Percentiles rank a stretch among this genome's conserved stretches.
phyloP scores from a whole-genome alignment of 2,888 invertebrate genomes.

The Drosophila austrosaltans region DNA sequence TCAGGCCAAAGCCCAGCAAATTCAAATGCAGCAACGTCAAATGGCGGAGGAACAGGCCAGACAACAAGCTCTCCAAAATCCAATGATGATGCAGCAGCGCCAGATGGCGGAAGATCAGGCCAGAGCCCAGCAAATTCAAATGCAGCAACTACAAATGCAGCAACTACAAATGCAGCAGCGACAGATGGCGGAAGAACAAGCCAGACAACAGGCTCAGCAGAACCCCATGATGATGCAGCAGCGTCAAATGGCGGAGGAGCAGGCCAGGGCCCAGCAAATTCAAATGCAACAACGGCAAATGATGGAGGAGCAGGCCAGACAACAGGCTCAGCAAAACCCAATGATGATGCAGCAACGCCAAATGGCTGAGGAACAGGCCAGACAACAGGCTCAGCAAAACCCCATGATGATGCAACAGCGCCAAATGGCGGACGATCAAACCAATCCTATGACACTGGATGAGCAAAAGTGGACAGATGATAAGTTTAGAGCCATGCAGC shows the following conservation, averaged over 20 bases:
- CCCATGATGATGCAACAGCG: conserved; percentile 11
- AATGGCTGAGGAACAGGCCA: conserved; percentile 27
- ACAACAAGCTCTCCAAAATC: conserved; percentile 23
- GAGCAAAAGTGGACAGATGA: conserved; percentile 42
- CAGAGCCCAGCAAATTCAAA: conserved; percentile 22
- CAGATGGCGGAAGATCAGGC: conserved; percentile 29
- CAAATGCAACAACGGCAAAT: conserved; percentile 16
- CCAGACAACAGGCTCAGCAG: conserved; percentile 20
- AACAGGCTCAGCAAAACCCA: conserved; percentile 18
- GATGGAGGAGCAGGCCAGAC: background rate
- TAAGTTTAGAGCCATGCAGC: conserved; percentile 33
- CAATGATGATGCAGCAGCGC: conserved; percentile 23
- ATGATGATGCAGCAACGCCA: conserved; percentile 17
- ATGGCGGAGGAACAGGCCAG: conserved; percentile 38
- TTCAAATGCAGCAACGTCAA: conserved; percentile 26
- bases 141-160: conserved; percentile 22
- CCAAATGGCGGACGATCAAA: conserved; percentile 20
- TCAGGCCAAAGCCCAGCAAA: background rate
- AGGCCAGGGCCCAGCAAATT: conserved; percentile 21
- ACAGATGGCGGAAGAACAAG: conserved; percentile 33
- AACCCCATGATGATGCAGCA: conserved; percentile 18
- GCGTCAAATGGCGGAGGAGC: conserved; percentile 30
- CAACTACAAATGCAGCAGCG: conserved; percentile 27
- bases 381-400: conserved; percentile 22
- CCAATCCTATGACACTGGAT: conserved; percentile 28